phyloP scores from a whole-genome alignment of 2,113 vertebrate genomes.

The zebrafish (Danio rerio) region DNA sequence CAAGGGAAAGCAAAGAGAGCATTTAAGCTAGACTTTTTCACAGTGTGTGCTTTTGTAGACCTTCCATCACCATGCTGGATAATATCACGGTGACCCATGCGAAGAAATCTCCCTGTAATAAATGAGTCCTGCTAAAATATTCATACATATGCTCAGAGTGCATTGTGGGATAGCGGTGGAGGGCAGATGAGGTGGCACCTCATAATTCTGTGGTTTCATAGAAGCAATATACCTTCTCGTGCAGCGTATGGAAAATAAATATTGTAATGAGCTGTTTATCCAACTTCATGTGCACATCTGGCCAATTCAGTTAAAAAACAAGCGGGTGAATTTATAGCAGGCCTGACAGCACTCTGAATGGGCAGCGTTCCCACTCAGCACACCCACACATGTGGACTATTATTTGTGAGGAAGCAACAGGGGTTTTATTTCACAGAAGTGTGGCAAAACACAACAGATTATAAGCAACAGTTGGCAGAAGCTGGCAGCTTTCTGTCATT shows the following conservation, averaged over 20 bases:
- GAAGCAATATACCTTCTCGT: neutral
- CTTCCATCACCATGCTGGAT: slow-evolving; percentile 46
- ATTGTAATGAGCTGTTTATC: slow-evolving; percentile 72
- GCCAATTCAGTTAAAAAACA: slow-evolving; percentile 72
- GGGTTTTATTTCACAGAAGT: slow-evolving; percentile 73
- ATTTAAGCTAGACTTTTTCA: slow-evolving; percentile 48
- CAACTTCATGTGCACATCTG: slow-evolving; percentile 77
- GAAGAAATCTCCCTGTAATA: neutral
- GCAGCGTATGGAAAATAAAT: slow-evolving; percentile 60
- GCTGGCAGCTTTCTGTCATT: slow-evolving; percentile 9
- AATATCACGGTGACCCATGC: slow-evolving; percentile 26
- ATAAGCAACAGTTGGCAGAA: neutral
- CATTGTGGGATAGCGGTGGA: neutral
- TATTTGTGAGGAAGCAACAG: slow-evolving; percentile 56
- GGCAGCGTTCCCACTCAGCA: slow-evolving; percentile 72
- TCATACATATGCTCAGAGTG: neutral
- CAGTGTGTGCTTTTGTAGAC: slow-evolving; percentile 43
- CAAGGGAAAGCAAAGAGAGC: slow-evolving; percentile 45
- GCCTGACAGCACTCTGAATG: slow-evolving; percentile 75
- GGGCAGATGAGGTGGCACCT: slow-evolving; percentile 27
- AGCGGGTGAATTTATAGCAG: slow-evolving; percentile 77
- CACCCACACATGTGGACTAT: slow-evolving; percentile 63
- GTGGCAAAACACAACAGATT: slow-evolving; percentile 26
- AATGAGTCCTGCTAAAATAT: slow-evolving; percentile 12
- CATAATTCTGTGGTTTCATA: slow-evolving; percentile 24